These are phyloP conservation scores for Leptopterna dolabrata DNA, from an alignment of 2,888 invertebrate genomes.

Conservation along the genomic window DNA sequence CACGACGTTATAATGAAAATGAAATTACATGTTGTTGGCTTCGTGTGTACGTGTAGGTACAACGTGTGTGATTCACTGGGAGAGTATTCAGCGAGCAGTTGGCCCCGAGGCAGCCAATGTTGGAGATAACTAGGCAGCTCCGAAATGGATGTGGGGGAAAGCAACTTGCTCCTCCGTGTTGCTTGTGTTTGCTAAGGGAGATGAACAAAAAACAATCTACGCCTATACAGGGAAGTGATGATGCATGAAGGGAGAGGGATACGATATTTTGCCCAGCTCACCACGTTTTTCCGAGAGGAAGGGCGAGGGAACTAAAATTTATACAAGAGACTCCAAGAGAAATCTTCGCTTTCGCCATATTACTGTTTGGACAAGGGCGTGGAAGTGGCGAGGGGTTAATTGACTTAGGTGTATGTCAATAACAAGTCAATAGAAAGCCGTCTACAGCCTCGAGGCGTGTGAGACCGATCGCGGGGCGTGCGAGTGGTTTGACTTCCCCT, in stretches of 20 bases:
- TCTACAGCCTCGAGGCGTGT: no score
- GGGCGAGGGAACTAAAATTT: background rate
- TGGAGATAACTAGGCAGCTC: background rate
- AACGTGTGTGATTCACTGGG: no score
- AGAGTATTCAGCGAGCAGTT: no score
- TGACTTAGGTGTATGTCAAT: background rate
- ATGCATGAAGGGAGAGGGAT: background rate
- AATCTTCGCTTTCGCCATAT: background rate
- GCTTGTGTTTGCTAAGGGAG: background rate
- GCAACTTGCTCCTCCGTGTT: background rate
- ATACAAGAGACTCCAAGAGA: background rate
- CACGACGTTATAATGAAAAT: no score
- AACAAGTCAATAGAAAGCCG: background rate
- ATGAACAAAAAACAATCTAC: background rate
- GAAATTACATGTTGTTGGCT: no score
- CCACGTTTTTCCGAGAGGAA: background rate
- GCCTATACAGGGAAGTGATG: background rate
- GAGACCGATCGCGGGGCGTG: no score
- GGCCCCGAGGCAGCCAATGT: no score
- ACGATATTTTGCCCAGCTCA: background rate
- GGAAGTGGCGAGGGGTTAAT: background rate
- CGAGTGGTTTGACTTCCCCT: no score
- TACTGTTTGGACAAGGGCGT: background rate
- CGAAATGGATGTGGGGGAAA: background rate
- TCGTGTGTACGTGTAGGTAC: no score